Evolutionary conservation across 1,140 invertebrate genomes (phyloP), one percentile per base, ranked within the genome.

Genomic region (Drosophila aff.): DNA sequence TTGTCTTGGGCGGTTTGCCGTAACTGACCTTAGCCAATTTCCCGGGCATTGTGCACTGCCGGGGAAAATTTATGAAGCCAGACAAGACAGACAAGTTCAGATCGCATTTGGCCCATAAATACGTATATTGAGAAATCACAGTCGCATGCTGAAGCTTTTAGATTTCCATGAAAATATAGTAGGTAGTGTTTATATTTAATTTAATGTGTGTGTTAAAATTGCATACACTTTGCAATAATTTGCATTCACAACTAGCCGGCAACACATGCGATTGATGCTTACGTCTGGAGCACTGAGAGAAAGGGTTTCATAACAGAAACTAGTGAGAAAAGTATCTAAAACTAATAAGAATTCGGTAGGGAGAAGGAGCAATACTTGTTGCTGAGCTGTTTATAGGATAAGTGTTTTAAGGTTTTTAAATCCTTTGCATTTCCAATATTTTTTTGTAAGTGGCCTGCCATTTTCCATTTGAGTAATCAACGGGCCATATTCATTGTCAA

Each of bases 21-120:
- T 63, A 81, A 86, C 83, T 87, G 79, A 86, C 79, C 83, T 73
- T 52, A 77, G 76, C 43, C 82, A 86, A 86, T 76, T 86, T 57
- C 44, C 41, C 75, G 50, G 68, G 46, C 65, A 79, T 76, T 82
- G 76, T 26, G 75, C 61, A 71, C 26, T 40, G 41, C 46, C n/a
- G 18, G 38, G 21, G 13, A 10, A 57, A 60, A 64, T 67, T 55
- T 78, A 74, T 63, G 46, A 69, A 63, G 43, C 63, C 33, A 65
- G 57, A 43, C 41, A 47, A 8, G 47, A 7, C 16, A 28, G 47
- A n/a, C 47, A 49, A 79, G 46, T 38, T 36, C 40, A 55, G 53
- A 40, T 57, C 53, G 53, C 33, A 11, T 26, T 55, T 18, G 36
- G 21, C 38, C 21, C 53, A 68, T 59, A 76, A 46, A 63, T 57